Evolutionary conservation across 2,113 vertebrate genomes (phyloP), one percentile per base, ranked within the genome.

Genomic region (Dipodomys stephensi): DNA sequence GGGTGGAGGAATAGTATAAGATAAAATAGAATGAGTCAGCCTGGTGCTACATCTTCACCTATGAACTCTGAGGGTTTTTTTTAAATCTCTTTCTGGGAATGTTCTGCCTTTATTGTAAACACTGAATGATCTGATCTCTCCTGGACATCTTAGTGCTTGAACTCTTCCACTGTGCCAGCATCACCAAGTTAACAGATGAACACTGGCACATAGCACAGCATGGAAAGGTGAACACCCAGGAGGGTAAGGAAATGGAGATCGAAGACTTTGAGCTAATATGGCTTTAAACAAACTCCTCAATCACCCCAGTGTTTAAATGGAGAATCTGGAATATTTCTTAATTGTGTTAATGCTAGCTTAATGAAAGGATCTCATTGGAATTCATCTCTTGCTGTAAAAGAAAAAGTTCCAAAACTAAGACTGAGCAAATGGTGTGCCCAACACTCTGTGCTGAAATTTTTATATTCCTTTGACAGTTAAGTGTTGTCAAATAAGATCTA

Each of bases 321-420:
- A 15, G 69, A 27, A 18, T 68, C 11, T 35, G 46, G 35, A 91
- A 73, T 85, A 77, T 67, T 73, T 32, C 80, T 73, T 73, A 73
- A 49, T 81, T 72, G n/a, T 46, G 30, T 44, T n/a, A 62, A 68
- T 76, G 80, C 30, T 46, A 62, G 13, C n/a, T 67, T 86, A 91
- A 82, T 60, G 57, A 72, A 67, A 77, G 53, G 10, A 10, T 44
- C 68, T 69, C 30, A n/a, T 49, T 67, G 27, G 30, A 78, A 89
- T 77, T 35, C 64, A 79, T 87, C 85, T 79, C 32, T n/a, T 25
- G n/a, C 74, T 95, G 91, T 84, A 72, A 74, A 91, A 91, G 18
- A 53, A 35, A 95, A 85, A 82, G 77, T 73, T 93, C 20, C 27
- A 67, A 91, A 82, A 73, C 32, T 23, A 74, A 95, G 71, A 89